Base-by-base conservation (phyloP, 1,140 invertebrate species). In the Drosophila leontia region DNA sequence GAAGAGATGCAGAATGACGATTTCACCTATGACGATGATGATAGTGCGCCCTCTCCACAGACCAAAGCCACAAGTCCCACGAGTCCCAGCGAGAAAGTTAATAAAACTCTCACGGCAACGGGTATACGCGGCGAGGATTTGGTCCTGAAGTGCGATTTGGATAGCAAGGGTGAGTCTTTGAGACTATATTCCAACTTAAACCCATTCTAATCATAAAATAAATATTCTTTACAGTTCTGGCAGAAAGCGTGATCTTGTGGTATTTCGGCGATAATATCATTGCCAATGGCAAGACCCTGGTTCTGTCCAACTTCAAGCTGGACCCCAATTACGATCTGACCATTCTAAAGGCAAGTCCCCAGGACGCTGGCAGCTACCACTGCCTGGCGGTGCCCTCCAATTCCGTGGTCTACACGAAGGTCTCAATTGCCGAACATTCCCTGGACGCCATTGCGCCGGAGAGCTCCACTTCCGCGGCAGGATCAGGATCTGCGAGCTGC, bases 361-460 rank as follows among this genome's bases (percentile, higher is more conserved):
- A 82, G 42, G 59, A 35, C 32, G 86, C 75, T 23, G 85, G 85
- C 19, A 41, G 64, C 13, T 88, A 88, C 7, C 17, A 45, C 17
- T 88, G 85, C 60, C 8, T 68, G 41, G 65, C 80, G 8, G 7
- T 64, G 53, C 84, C 84, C 4, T 44, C 65, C 17, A 37, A 45
- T 0, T 59, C 79, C 11, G 26, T 39, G 23, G 29, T 82, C 17
- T 45, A 45, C 45, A 82, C 58, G 0, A 72, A 82, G 17, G 74
- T 88, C 5, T 29, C 75, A 13, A 65, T 88, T 23, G 69, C 55
- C 13, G 85, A 90, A 29, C 81, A 85, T 45, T 74, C 75, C 35
- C 44, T 88, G 47, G 84, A 88, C 26, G 78, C 76, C 50, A 79
- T 88, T 32, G 77, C 70, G 17, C 82, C 85, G 29, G 85, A 88